Conservation (phyloP, 2,113 vertebrate genomes). For the Apodemus speciosus region DNA sequence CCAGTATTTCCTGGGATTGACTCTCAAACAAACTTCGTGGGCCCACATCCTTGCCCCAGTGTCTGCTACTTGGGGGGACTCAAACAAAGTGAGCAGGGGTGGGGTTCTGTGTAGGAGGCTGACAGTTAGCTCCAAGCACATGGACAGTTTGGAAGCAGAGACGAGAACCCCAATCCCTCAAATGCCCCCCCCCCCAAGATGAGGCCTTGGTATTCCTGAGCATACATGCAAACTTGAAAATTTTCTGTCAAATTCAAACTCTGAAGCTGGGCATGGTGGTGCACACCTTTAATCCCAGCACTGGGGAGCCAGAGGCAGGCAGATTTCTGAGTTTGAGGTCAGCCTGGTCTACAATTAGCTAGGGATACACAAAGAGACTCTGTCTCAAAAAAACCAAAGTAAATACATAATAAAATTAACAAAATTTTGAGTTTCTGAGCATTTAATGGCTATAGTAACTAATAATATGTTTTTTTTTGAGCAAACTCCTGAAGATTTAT, state of each 20-base stretch:
- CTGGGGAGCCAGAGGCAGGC: neutral
- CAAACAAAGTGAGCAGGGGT: neutral
- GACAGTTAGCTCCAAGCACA: too few relatives aligned
- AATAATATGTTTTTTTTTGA: neutral
- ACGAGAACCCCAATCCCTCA: neutral
- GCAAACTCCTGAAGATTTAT: neutral
- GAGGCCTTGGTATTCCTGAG: neutral
- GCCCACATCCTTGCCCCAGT: neutral
- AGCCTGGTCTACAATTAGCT: neutral
- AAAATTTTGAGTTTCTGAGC: neutral
- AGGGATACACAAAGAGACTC: neutral
- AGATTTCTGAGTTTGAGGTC: neutral
- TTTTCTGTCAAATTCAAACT: constrained; percentile 22
- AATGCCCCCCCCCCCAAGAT: neutral
- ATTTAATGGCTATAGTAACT: neutral
- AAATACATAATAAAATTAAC: neutral
- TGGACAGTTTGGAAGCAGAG: neutral
- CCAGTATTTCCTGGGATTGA: neutral
- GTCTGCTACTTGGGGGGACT: neutral
- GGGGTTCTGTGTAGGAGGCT: neutral
- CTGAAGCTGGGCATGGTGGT: neutral
- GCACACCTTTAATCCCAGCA: neutral
- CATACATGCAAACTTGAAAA: neutral
- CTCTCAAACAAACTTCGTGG: neutral
- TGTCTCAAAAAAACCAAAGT: neutral